Evolutionary conservation across 2,113 vertebrate species (phyloP).

Genomic region (Galemys pyrenaicus): DNA sequence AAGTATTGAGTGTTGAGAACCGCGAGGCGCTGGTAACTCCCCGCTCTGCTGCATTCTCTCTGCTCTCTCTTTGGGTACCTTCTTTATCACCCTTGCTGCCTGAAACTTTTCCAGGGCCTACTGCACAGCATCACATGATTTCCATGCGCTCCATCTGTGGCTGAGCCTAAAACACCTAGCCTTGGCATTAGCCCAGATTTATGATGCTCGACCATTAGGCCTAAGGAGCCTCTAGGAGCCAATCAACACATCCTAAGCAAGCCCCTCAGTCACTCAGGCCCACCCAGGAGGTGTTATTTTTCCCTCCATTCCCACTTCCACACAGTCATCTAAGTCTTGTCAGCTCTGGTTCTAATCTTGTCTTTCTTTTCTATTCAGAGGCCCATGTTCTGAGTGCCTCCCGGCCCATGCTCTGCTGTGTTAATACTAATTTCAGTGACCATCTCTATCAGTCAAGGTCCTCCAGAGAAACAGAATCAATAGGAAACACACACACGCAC

Average conservation of each 20-base stretch:
- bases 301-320: neutral
- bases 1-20: neutral
- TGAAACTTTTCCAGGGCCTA: neutral
- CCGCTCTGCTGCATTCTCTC: neutral
- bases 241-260: neutral
- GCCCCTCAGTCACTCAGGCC: neutral
- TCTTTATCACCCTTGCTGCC: neutral
- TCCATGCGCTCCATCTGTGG: neutral
- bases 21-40: neutral
- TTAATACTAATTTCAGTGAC: neutral
- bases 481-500: neutral
- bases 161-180: neutral
- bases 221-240: neutral
- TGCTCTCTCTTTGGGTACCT: neutral
- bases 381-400: too few species aligned
- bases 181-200: neutral
- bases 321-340: too few species aligned
- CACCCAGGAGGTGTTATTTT: neutral
- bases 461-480: neutral
- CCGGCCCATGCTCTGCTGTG: neutral
- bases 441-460: neutral
- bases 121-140: rapidly evolving
- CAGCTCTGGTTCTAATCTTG: neutral
- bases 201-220: neutral
- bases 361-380: neutral